Evolutionary conservation across 2,113 vertebrate species (phyloP), one percentile per base, ranked within the genome.

Genomic region (Toxotes jaculatrix): DNA sequence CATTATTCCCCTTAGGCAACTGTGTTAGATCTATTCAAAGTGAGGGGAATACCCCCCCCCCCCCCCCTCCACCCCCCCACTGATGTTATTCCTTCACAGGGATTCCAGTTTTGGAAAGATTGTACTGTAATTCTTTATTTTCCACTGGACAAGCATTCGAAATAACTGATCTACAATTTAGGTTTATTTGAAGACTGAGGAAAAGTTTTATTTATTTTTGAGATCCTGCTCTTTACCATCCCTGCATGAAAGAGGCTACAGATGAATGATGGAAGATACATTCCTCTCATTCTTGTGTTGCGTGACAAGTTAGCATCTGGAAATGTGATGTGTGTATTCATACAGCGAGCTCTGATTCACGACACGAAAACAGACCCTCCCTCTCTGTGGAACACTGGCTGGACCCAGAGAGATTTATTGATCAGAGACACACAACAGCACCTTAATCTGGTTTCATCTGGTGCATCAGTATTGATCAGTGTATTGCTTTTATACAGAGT

Each of bases 381-480:
- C 21, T 17, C 4, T 60, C 38, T 40, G 57, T 27, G 0, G 1
- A 27, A 42, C 4, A 49, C 32, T 1, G 47, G 13, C 27, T 43
- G 11, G 11, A 16, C 2, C 5, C 4, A 0, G 3, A 21, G 7
- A 23, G 71, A 27, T 7, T 0, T 59, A 85, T 78, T 21, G 80
- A 86, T 84, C 40, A 31, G 45, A 51, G 60, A 34, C 4, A 10
- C 27, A 23, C 42, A 47, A 70, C 49, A 38, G 64, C 65, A 70
- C 66, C 71, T 42, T 68, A 67, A 66, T 85, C 63, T 74, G 66
- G 0, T 68, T 49, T 16, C 27, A 65, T 43, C 27, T 27, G 27
- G 27, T 64, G 68, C 84, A 90, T 92, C 89, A 85, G 64, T 80
- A 88, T 90, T 83, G 90, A 92, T 86, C 65, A 38, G 31, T 10